phyloP scores from a whole-genome alignment of 2,888 invertebrate species.

The Leptinotarsa rubiginosa region DNA sequence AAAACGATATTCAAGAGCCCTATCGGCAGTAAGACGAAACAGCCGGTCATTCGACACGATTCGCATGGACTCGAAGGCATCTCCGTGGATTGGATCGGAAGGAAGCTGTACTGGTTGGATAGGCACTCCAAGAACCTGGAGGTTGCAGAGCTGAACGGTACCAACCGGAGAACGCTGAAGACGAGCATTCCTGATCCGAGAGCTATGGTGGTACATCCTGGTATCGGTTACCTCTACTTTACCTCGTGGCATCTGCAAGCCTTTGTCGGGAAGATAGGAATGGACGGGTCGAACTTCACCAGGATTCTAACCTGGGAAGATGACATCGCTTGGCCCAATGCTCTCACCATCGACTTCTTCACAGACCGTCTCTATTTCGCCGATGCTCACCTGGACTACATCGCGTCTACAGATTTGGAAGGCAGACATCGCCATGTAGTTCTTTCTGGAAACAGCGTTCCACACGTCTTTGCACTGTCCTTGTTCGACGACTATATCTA shows the following conservation, averaged over 20 bases:
- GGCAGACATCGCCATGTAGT: constrained; percentile 88
- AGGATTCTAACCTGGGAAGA: constrained; percentile 91
- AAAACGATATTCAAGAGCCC: constrained; percentile 90
- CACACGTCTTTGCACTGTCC: constrained; percentile 95
- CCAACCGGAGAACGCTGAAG: constrained; percentile 88
- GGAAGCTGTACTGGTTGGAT: constrained; percentile 98
- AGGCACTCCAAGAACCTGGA: constrained; percentile 94
- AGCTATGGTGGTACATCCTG: constrained; percentile 94
- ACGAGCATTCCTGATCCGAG: constrained; percentile 93
- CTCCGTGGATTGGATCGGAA: constrained; percentile 95
- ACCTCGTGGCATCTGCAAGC: constrained; percentile 97
- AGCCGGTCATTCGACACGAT: constrained; percentile 87
- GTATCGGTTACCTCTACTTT: constrained; percentile 92
- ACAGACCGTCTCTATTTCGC: constrained; percentile 97
- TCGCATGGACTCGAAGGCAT: constrained; percentile 98
- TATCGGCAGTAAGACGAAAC: constrained; percentile 70
- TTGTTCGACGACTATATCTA: constrained; percentile 93
- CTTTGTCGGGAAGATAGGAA: constrained; percentile 95
- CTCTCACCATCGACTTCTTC: constrained; percentile 95
- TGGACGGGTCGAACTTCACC: constrained; percentile 95
- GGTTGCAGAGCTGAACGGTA: constrained; percentile 94
- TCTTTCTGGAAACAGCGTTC: constrained; percentile 83
- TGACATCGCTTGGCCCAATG: constrained; percentile 99
- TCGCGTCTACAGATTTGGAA: constrained; percentile 93
- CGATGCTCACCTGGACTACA: constrained; percentile 97